Base-by-base conservation (phyloP, 2,797 vertebrate species). In the Schizopygopsis malacanthus region DNA sequence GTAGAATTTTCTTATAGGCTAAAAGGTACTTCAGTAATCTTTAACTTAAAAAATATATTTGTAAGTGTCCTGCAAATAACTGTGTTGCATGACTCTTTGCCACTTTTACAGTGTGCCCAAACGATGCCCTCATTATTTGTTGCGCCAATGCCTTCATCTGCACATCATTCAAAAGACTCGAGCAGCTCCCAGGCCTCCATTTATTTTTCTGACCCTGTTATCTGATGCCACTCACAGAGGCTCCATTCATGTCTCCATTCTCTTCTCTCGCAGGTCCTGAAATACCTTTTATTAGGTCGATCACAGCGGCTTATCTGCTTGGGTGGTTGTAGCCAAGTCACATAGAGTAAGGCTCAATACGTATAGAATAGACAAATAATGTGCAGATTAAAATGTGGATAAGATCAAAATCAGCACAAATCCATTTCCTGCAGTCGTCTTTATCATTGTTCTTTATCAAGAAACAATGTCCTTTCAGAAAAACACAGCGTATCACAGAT, bases 131-230 rank as follows among this genome's bases (percentile, higher is more conserved):
- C 54, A 70, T 79, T 73, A 67, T 81, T 54, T 59, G 56, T 25
- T 37, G 33, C 10, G 4, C 47, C 79, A 67, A 12, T 61, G 56
- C 61, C 28, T 41, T 85, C 59, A 85, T 67, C 54, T 81, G 59
- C 70, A 67, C 70, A 67, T 81, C 78, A 73, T 85, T 81, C 33
- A 80, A 85, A 80, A 80, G 77, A 80, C 67, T 39, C 12, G 6
- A 81, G 65, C 70, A 79, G 84, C 67, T 65, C 69, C 84, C 84
- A 75, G n/a, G 70, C 70, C 84, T 81, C 84, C 78, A 81, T 85
- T 85, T 85, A 85, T 81, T 85, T 81, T 75, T 81, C 43, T 85
- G 84, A 85, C 84, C 84, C 69, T 65, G 78, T 75, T 85, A 85
- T 81, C 70, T 67, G 78, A 85, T 73, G 22, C 69, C 65, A 79